Conservation (phyloP, 2,113 vertebrate species). For the Elaphurus davidianus region DNA sequence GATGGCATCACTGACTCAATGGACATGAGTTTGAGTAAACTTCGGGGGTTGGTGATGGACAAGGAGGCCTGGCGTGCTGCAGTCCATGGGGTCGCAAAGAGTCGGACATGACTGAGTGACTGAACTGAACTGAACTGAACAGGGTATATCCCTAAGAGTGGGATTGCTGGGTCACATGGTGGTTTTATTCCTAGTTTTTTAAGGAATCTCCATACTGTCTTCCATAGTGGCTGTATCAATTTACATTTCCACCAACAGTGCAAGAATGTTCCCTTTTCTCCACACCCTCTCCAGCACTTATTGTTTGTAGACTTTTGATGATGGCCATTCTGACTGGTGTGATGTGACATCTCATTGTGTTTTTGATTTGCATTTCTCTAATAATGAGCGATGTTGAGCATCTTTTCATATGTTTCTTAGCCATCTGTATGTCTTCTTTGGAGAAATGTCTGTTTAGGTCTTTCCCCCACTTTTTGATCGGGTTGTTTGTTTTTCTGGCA, state of each 20-base stretch:
- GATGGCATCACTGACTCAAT: background rate
- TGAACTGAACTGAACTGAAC: background rate
- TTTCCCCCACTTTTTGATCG: no score
- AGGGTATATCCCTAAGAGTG: background rate
- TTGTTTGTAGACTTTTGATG: background rate
- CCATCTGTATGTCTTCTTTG: background rate
- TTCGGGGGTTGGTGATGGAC: background rate
- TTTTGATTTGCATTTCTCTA: background rate
- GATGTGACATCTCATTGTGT: background rate
- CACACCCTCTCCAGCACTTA: background rate
- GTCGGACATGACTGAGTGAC: background rate
- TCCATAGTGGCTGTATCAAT: background rate
- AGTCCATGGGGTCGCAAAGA: background rate
- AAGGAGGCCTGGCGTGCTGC: background rate
- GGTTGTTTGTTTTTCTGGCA: no score
- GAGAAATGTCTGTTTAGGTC: background rate
- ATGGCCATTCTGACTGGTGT: background rate
- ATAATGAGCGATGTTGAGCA: background rate
- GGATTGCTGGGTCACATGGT: background rate
- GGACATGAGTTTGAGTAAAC: background rate
- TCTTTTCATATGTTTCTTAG: background rate
- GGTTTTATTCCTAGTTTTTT: background rate
- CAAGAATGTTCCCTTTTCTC: background rate
- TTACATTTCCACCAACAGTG: background rate
- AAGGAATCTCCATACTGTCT: background rate